Percentiles rank a stretch among this genome's conserved stretches.
phyloP scores from a whole-genome alignment of 2,888 invertebrate species.

The Xestia c-nigrum region DNA sequence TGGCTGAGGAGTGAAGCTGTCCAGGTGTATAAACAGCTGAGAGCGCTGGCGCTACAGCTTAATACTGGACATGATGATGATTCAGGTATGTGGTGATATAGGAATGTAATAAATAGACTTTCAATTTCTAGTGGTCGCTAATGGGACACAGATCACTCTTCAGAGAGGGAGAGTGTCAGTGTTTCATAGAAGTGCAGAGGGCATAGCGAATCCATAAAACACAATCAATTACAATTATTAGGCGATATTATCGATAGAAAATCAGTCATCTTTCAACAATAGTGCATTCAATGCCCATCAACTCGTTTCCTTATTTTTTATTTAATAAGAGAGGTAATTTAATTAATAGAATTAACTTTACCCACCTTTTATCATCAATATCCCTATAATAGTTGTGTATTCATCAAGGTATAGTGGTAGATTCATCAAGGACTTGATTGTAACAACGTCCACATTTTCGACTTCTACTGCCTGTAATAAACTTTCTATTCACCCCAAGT shows the following conservation, averaged over 20 bases:
- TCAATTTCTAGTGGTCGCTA: background rate
- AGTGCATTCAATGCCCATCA: background rate
- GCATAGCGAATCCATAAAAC: background rate
- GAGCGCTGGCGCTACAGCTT: conserved; percentile 93
- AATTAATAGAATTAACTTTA: background rate
- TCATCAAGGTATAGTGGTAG: too few relatives aligned
- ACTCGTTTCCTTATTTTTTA: background rate
- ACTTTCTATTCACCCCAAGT: background rate
- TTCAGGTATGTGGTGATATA: conserved; percentile 86
- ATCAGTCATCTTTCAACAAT: background rate
- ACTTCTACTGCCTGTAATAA: background rate
- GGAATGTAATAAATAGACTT: background rate
- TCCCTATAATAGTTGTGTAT: too few relatives aligned
- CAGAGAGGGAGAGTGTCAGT: background rate
- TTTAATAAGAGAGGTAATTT: background rate
- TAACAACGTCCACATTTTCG: background rate
- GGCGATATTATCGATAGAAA: background rate
- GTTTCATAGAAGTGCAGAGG: background rate
- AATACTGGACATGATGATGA: conserved; percentile 94
- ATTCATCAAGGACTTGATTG: background rate
- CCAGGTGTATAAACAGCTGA: conserved; percentile 93
- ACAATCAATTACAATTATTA: background rate
- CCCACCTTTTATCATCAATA: background rate
- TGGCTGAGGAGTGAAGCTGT: conserved; percentile 92
- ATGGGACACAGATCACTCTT: background rate